A percentile compares a stretch with the other conserved stretches of the same genome.
Conservation (phyloP, 2,113 vertebrate genomes). For the Rhea americana region DNA sequence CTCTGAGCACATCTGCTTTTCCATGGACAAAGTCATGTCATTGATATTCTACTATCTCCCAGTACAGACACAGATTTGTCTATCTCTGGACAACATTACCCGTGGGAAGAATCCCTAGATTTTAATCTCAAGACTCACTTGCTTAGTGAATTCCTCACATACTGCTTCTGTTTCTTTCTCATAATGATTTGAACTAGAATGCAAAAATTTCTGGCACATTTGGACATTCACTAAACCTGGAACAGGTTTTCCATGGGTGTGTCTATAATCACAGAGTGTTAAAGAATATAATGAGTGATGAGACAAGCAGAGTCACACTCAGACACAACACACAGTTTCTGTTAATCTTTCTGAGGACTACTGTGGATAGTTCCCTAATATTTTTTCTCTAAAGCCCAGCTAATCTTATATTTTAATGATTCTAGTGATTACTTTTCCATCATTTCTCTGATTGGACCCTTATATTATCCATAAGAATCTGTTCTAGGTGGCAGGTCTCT, state of each 20-base stretch:
- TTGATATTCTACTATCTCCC: neutral
- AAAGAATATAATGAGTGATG: neutral
- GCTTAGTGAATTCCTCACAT: constrained; percentile 68
- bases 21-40: neutral
- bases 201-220: constrained; percentile 68
- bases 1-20: neutral
- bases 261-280: constrained; percentile 47
- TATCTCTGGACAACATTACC: neutral
- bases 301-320: neutral
- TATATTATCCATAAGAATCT: neutral
- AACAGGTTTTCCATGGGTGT: constrained; percentile 79
- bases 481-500: neutral
- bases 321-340: neutral
- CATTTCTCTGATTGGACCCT: neutral
- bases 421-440: neutral
- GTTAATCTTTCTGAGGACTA: neutral
- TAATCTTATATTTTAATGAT: neutral
- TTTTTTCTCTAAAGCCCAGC: neutral
- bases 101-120: neutral
- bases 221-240: constrained; percentile 61
- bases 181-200: constrained; percentile 45
- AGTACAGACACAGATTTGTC: neutral
- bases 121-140: constrained; percentile 48
- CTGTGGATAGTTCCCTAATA: neutral
- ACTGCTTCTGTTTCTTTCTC: constrained; percentile 57